phyloP scores from a whole-genome alignment of 2,797 vertebrate genomes.

The Falco columbarius region DNA sequence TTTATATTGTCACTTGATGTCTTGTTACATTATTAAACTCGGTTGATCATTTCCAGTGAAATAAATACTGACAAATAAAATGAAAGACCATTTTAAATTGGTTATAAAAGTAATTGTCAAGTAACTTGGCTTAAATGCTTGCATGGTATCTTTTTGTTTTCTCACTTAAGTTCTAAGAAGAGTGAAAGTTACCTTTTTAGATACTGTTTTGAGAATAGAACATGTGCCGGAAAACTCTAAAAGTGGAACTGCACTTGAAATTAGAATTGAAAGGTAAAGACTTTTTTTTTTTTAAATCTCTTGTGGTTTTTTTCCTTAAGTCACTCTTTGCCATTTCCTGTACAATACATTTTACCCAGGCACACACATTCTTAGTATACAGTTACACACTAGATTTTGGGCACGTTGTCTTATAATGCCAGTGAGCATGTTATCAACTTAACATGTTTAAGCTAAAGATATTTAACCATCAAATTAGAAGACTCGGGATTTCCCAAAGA shows the following conservation, averaged over 20 bases:
- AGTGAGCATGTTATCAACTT: background rate
- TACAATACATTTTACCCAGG: background rate
- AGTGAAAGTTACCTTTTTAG: constrained; percentile 95
- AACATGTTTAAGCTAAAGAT: background rate
- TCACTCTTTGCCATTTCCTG: background rate
- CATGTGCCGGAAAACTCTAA: constrained; percentile 96
- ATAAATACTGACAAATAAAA: background rate
- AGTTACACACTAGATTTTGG: background rate
- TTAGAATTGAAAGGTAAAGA: constrained; percentile 91
- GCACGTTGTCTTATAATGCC: background rate
- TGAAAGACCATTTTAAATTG: fast-evolving
- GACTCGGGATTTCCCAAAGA: background rate
- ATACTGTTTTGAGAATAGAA: constrained; percentile 94
- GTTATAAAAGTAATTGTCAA: background rate
- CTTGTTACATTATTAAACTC: background rate
- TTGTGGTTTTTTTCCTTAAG: background rate
- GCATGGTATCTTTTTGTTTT: background rate
- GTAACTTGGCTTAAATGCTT: background rate
- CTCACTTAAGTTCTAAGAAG: constrained; percentile 89
- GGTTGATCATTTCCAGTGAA: background rate
- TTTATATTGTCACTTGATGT: background rate
- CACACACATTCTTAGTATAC: too few species aligned
- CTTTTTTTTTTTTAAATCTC: background rate
- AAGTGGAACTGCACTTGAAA: constrained; percentile 94
- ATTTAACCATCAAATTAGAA: background rate